Percentiles rank a stretch among this genome's conserved stretches.
Evolutionary conservation across 2,888 invertebrate species (phyloP).

Genomic region (Eledona agricola): DNA sequence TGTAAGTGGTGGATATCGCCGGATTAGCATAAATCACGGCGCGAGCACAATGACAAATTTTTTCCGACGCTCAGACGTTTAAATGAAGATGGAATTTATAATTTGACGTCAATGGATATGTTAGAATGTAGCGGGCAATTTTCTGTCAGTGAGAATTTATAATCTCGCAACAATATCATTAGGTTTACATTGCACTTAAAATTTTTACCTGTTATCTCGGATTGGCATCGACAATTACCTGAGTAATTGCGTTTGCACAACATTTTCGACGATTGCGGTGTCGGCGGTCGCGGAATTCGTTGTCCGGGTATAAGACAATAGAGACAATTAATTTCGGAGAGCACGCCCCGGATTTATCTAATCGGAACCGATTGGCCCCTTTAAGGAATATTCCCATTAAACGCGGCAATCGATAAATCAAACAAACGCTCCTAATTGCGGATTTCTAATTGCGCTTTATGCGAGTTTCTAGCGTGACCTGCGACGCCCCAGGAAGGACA

Average conservation of each 20-base stretch:
- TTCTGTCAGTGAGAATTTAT: conserved; percentile 6
- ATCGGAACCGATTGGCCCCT: conserved; percentile 38
- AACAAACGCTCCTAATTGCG: conserved; percentile 22
- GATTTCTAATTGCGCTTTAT: conserved; percentile 30
- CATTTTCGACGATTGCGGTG: background rate
- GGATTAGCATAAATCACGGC: conserved; percentile 22
- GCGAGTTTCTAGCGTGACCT: conserved; percentile 7
- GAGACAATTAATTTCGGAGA: conserved; percentile 9
- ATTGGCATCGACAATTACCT: conserved; percentile 2
- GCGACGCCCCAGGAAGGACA: conserved; percentile 5
- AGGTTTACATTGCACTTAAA: conserved; percentile 21
- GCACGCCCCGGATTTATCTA: conserved; percentile 32
- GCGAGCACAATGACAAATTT: conserved; percentile 20
- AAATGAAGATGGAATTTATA: conserved; percentile 24
- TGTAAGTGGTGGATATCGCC: conserved; percentile 8
- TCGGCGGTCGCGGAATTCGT: background rate
- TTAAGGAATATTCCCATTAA: conserved; percentile 42
- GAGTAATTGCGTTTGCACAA: conserved; percentile 17
- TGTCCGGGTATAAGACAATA: conserved; percentile 9
- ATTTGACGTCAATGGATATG: conserved; percentile 15
- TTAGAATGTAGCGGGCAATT: conserved; percentile 15
- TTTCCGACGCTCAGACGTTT: conserved; percentile 12
- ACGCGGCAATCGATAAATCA: conserved; percentile 20
- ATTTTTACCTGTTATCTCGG: conserved; percentile 3
- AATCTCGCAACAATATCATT: conserved; percentile 21